Evolutionary conservation across 2,113 vertebrate genomes (phyloP).

Genomic region (Eurystomus gularis): DNA sequence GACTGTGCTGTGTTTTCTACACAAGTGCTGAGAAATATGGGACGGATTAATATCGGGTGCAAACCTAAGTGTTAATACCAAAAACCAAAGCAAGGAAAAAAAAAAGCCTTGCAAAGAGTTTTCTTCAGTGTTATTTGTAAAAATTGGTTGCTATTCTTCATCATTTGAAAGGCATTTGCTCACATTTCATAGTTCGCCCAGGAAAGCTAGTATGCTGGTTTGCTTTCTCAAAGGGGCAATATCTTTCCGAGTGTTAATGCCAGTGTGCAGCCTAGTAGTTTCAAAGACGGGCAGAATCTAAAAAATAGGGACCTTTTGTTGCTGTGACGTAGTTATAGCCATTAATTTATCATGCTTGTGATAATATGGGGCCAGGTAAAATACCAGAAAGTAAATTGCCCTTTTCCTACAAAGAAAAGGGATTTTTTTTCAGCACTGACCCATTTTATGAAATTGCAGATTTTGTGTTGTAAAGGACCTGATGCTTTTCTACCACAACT

Average conservation of each 20-base stretch:
- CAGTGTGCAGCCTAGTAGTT: conserved; percentile 36
- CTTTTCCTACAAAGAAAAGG: neutral
- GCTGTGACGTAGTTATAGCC: neutral
- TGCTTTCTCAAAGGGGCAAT: conserved; percentile 31
- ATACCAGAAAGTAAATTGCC: neutral
- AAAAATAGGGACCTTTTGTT: neutral
- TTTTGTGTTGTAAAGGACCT: neutral
- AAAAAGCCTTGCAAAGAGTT: neutral
- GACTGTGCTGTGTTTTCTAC: neutral
- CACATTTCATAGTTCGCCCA: neutral
- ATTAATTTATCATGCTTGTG: neutral
- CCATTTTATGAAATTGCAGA: neutral
- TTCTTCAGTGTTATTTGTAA: neutral
- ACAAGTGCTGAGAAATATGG: neutral
- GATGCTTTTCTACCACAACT: neutral
- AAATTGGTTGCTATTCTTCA: neutral
- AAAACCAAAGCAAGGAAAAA: neutral
- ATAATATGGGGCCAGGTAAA: conserved; percentile 4
- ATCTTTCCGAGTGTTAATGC: neutral
- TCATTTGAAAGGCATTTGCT: neutral
- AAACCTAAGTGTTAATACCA: neutral
- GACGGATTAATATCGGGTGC: neutral
- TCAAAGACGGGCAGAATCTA: conserved; percentile 51
- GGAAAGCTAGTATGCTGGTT: neutral
- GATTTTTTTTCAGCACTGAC: neutral